These are phyloP conservation scores for Heliconius cydno DNA, from an alignment of 2,888 invertebrate genomes.

Conservation along the genomic window DNA sequence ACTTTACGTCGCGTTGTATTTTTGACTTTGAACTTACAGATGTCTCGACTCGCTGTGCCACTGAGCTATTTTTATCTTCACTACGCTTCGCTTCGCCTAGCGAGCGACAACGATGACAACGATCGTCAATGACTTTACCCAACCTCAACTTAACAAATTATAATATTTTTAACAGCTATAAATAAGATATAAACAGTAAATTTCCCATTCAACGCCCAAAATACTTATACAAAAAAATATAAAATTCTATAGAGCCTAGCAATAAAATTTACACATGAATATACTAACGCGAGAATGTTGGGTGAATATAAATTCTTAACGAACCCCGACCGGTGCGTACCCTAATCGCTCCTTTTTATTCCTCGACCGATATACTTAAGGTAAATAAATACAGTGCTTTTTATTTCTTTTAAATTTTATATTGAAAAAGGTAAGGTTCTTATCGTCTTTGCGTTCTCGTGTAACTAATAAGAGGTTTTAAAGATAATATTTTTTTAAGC, in stretches of 20 bases:
- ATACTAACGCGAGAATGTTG: constrained; percentile 54
- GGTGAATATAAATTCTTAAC: constrained; percentile 77
- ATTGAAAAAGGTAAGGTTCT: constrained; percentile 25
- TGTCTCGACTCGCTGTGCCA: too few species aligned
- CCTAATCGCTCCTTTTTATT: constrained; percentile 46
- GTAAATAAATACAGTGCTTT: constrained; percentile 33
- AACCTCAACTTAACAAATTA: too few species aligned
- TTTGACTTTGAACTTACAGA: too few species aligned
- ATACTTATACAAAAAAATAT: too few species aligned
- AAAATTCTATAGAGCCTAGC: background rate
- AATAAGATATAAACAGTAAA: too few species aligned
- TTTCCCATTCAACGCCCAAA: too few species aligned
- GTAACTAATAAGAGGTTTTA: background rate
- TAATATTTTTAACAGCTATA: too few species aligned
- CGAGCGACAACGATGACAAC: too few species aligned
- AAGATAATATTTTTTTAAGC: background rate
- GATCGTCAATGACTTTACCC: too few species aligned
- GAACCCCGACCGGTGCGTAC: constrained; percentile 56
- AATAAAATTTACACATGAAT: constrained; percentile 15
- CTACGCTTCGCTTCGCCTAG: too few species aligned
- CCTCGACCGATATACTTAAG: constrained; percentile 43
- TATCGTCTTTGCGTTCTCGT: constrained; percentile 13
- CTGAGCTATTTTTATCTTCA: too few species aligned
- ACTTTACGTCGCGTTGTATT: too few species aligned
- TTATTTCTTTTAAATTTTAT: constrained; percentile 44